Evolutionary conservation across 2,113 vertebrate species (phyloP), one percentile per base, ranked within the genome.

Genomic region (Rostratula benghalensis): DNA sequence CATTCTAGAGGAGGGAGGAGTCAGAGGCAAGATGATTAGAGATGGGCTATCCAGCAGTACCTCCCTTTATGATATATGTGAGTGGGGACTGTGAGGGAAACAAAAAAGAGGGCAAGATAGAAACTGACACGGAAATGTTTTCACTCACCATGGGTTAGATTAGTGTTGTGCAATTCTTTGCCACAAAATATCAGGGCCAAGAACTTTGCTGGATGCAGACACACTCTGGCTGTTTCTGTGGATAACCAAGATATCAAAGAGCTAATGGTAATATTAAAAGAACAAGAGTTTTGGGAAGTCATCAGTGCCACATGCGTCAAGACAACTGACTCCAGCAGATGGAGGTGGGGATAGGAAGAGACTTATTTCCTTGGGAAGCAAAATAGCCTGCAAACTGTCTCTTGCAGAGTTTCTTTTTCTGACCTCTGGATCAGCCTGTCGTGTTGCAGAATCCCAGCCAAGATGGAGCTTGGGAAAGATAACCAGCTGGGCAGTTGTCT

Each of bases 131-230:
- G 60, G 75, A 93, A 96, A 60, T 92, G 64, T 95, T 96, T 96
- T 95, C 67, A 90, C 64, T 92, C 18, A 27, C 35, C 13, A 53
- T 43, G 77, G 33, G 50, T 91, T 94, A 84, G 81, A 80, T 94
- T 89, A 89, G 54, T 65, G 61, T 96, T 94, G 80, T 96, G 95
- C 94, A 97, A 96, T 95, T 94, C 77, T 57, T 96, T 95, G 80
- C 95, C 91, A 92, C 95, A 96, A 91, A 87, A 50, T 73, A 68
- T 82, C 74, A 57, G 67, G 77, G 92, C 96, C 95, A 96, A 94
- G 86, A 96, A 84, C 74, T 96, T 94, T 65, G 57, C 83, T 94
- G 89, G 89, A 92, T 87, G 75, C 53, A 65, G 84, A 87, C 53
- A 61, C 57, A 41, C 86, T 81, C 69, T 92, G 83, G 45, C 86